Conservation (phyloP, 2,113 vertebrate genomes). For the Notiomystis cincta region DNA sequence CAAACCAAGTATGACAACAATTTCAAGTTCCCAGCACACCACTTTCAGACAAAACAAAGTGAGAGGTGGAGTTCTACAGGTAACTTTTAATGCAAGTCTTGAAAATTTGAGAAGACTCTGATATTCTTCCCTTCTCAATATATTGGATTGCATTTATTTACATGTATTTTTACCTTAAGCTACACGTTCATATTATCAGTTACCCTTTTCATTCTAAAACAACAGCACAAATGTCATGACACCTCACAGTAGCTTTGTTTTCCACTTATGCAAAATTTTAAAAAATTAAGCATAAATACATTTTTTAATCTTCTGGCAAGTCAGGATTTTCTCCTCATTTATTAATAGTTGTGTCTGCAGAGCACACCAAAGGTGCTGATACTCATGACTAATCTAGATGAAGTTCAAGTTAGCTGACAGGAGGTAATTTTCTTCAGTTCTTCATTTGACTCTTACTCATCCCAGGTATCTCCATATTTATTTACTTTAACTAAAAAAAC, state of each 20-base stretch:
- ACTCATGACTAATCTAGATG: slow-evolving; percentile 5
- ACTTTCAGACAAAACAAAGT: slow-evolving; percentile 26
- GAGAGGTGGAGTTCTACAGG: slow-evolving; percentile 3
- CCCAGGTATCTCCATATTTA: slow-evolving; percentile 85
- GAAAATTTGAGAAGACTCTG: background rate
- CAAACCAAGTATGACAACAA: background rate
- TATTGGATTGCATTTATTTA: background rate
- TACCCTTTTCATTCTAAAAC: background rate
- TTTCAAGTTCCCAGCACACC: background rate
- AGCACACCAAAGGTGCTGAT: slow-evolving; percentile 19
- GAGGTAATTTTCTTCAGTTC: slow-evolving; percentile 36
- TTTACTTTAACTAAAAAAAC: slow-evolving; percentile 79
- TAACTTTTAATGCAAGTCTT: slow-evolving; percentile 45
- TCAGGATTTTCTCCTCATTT: slow-evolving; percentile 18
- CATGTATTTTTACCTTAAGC: background rate
- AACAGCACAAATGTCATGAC: background rate
- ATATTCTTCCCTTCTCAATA: background rate
- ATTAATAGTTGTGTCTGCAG: background rate
- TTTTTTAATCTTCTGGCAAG: background rate
- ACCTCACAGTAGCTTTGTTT: background rate
- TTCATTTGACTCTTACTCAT: slow-evolving; percentile 73
- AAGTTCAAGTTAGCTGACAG: slow-evolving; percentile 25
- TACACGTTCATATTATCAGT: background rate
- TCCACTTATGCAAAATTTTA: background rate
- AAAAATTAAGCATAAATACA: slow-evolving; percentile 9